phyloP scores from a whole-genome alignment of 1,140 invertebrate species.

The Bombus affinis region DNA sequence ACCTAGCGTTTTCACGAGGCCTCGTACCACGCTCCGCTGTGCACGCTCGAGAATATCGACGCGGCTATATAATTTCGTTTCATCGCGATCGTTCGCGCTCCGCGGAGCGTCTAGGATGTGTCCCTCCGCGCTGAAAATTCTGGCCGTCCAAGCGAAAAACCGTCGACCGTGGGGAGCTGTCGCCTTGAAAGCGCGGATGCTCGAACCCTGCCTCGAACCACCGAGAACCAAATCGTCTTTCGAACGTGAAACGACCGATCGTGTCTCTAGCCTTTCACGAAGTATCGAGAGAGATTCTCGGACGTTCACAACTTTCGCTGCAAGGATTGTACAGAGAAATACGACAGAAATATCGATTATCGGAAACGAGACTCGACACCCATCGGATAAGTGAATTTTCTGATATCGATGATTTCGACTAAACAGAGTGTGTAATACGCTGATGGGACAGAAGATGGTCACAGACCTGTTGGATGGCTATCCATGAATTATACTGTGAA shows the following conservation, averaged over 20 bases:
- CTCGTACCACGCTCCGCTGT: neutral
- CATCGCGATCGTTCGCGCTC: constrained; percentile 47
- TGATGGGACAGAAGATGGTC: neutral
- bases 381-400: neutral
- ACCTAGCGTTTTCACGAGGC: neutral
- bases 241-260: constrained; percentile 12
- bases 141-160: constrained; percentile 38
- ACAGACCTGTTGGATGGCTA: neutral
- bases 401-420: constrained; percentile 18
- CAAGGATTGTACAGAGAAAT: constrained; percentile 5
- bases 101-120: constrained; percentile 27
- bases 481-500: neutral
- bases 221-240: constrained; percentile 23
- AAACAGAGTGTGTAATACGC: constrained; percentile 26
- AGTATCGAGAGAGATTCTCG: neutral
- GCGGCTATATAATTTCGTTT: constrained; percentile 54
- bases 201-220: neutral
- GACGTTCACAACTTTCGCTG: too few species aligned
- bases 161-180: constrained; percentile 27
- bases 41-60: constrained; percentile 23
- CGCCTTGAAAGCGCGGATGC: neutral
- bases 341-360: constrained; percentile 20
- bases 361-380: neutral
- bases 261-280: neutral
- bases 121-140: constrained; percentile 28